Base-by-base conservation (phyloP, 2,113 vertebrate species). In the Galemys pyrenaicus region DNA sequence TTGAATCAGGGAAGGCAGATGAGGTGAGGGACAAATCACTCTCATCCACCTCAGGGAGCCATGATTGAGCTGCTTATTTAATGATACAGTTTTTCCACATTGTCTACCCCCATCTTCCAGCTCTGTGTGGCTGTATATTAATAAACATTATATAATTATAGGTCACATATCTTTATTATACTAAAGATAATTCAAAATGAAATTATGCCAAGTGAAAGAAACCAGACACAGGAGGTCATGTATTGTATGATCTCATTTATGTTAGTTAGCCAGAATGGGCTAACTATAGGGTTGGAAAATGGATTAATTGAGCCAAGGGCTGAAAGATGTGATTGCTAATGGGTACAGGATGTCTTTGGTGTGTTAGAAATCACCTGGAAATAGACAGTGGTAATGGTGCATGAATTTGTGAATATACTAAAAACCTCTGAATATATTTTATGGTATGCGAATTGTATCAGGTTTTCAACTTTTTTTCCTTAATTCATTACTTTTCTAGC, bases 121-220 rank as follows among this genome's bases (percentile, higher is more conserved):
- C 70, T 94, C 54, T 90, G 68, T 92, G 96, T 81, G 94, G 37
- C 68, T 95, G 30, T 95, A 16, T 96, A 54, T 92, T 49, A 97
- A 97, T 96, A 97, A 95, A 97, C 78, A n/a, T 68, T 19, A 17
- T 51, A 51, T 51, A 17, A 51, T 51, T 15, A 51, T 51, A 51
- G 49, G 17, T 51, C 16, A 17, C 17, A 51, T 5, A 5, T 51
- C 49, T 51, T 51, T 51, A 51, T 51, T 16, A 51, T 3, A 17
- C 15, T 51, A 51, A 51, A 51, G 49, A 51, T 49, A 49, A 49
- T 49, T 49, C 12, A 17, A 51, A 51, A 51, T 51, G 49, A 51
- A 51, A 51, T 60, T 26, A 60, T 60, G 24, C 24, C 56, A 20
- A 60, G 56, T 87, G 30, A 65, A 86, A 89, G 67, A 68, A 84